Conservation (phyloP, 2,888 invertebrate species). For the Cacoxenus indagator region DNA sequence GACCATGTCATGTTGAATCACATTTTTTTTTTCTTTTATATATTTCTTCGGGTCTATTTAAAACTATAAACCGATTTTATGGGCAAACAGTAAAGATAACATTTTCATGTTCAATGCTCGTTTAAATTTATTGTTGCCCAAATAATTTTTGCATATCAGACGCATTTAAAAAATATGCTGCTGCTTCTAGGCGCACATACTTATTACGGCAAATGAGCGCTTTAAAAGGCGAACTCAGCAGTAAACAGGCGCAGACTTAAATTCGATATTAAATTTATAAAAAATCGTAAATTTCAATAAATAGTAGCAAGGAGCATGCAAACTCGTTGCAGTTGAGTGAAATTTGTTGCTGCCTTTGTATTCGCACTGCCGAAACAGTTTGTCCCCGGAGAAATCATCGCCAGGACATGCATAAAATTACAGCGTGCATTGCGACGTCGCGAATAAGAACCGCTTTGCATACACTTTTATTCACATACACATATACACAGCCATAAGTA, state of each 20-base stretch:
- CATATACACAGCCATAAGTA: background rate
- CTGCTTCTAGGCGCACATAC: too few species aligned
- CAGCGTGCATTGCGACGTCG: constrained; percentile 43
- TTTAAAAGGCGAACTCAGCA: too few species aligned
- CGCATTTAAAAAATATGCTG: too few species aligned
- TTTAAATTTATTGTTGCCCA: background rate
- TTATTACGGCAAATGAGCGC: too few species aligned
- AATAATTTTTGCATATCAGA: too few species aligned
- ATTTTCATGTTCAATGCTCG: background rate
- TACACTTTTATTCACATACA: background rate
- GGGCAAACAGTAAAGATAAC: background rate
- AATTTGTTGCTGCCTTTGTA: background rate
- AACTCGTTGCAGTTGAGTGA: background rate
- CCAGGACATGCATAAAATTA: constrained; percentile 50
- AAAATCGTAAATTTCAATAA: too few species aligned
- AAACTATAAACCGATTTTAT: background rate
- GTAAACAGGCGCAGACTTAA: too few species aligned
- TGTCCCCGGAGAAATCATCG: background rate
- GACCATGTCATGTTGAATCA: background rate
- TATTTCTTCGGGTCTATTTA: background rate
- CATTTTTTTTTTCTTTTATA: background rate
- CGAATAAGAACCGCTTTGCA: background rate
- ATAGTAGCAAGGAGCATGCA: too few species aligned
- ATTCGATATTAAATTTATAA: too few species aligned
- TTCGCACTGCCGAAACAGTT: background rate